Base-by-base conservation (phyloP, 2,113 vertebrate genomes). In the Dinomys branickii region DNA sequence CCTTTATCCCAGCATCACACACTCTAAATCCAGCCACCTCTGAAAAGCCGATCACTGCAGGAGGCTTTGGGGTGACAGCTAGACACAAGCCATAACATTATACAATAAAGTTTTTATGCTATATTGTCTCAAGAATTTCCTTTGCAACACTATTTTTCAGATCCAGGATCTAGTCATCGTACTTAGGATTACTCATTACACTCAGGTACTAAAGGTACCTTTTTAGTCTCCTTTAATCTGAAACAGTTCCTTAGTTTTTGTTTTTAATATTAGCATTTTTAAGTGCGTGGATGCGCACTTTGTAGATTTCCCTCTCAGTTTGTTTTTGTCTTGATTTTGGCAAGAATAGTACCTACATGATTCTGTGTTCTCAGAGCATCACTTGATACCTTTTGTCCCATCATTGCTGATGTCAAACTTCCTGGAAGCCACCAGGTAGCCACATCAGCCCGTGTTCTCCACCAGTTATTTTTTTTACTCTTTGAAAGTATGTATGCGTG, bases 241-340 rank as follows among this genome's bases (percentile, higher is more conserved):
- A 94, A 94, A 56, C 10, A 71, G 33, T 78, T 90, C 17, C 3
- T 78, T 44, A 41, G 63, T 16, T 83, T 88, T 90, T 33, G 41
- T n/a, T 71, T 93, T 84, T 58, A 30, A 87, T 24, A 87, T 82
- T 17, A 82, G 73, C 28, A 14, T 67, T 78, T 80, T 67, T 33
- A 91, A 85, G n/a, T n/a, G 24, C 44, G 33, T 80, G 44, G 11
- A 52, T 52, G 35, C 78, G 10, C 20, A 22, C 54, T 88, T 91
- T 94, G 35, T 59, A 94, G 63, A 80, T 75, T 54, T 44, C 17
- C 17, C 35, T 56, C 56, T 67, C 41, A 85, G 3, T 67, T 58
- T 78, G 44, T 61, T n/a, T 90, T 96, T 83, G n/a, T 77, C 26
- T 26, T 84, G n/a, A 78, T 47, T 67, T 87, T 63, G 85, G 44